Evolutionary conservation across 2,888 invertebrate genomes (phyloP).

Genomic region (Leptinotarsa peninsularis): DNA sequence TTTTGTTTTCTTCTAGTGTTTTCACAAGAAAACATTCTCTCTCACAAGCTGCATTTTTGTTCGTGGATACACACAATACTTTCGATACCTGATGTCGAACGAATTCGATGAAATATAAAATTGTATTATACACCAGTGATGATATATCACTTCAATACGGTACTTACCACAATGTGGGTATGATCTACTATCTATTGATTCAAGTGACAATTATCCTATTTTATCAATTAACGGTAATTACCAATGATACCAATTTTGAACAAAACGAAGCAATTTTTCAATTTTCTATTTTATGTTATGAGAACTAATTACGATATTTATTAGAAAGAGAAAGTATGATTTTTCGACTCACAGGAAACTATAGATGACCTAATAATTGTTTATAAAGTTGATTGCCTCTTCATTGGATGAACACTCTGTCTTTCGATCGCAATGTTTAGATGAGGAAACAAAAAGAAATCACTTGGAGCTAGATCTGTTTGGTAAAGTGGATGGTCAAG

Average conservation of each 20-base stretch:
- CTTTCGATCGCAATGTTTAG: too few relatives aligned
- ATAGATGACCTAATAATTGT: too few relatives aligned
- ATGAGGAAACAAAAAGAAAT: too few relatives aligned
- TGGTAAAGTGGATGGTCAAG: too few relatives aligned
- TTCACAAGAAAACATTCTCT: conserved; percentile 46
- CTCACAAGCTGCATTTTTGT: conserved; percentile 12
- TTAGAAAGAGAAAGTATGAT: too few relatives aligned
- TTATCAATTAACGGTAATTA: not conserved
- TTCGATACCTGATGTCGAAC: not conserved
- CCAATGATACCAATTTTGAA: not conserved
- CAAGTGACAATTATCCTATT: conserved; percentile 24
- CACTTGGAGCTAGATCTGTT: too few relatives aligned
- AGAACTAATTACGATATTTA: too few relatives aligned
- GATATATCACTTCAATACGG: conserved; percentile 7
- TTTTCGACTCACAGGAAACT: too few relatives aligned
- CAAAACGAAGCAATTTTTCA: not conserved
- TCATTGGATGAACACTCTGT: too few relatives aligned
- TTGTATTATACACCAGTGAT: not conserved
- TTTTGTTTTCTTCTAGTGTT: conserved; percentile 53
- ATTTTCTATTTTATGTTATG: too few relatives aligned
- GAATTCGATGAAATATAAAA: not conserved
- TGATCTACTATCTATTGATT: not conserved
- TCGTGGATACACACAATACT: not conserved
- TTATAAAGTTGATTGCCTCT: too few relatives aligned
- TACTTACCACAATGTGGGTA: too few relatives aligned